Percentiles rank a stretch among this genome's conserved stretches.
These are phyloP conservation scores for Mixornis gularis DNA, from an alignment of 2,113 vertebrate species.

Conservation along the genomic window DNA sequence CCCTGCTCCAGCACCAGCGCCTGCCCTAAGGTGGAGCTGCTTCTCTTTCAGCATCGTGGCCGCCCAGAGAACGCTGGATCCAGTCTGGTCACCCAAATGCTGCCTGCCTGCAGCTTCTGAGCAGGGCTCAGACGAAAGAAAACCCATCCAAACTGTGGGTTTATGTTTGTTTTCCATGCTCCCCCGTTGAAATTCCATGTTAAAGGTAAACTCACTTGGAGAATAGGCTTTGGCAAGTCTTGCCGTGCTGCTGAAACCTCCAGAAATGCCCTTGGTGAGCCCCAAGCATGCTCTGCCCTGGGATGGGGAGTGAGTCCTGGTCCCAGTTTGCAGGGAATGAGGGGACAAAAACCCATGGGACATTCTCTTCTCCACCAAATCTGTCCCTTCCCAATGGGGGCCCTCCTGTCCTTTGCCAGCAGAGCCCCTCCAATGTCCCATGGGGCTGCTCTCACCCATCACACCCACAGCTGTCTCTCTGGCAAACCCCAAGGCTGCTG, in stretches of 20 bases:
- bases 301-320: neutral
- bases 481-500: neutral
- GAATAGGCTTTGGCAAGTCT: neutral
- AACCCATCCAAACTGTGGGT: neutral
- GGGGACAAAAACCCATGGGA: neutral
- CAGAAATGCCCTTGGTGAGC: neutral
- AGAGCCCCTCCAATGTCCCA: neutral
- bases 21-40: slow-evolving; percentile 60
- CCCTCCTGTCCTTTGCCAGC: neutral
- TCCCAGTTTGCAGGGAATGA: accelerated
- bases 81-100: neutral
- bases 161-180: neutral
- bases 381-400: neutral
- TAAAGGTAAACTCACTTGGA: neutral
- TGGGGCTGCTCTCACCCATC: accelerated
- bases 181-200: neutral
- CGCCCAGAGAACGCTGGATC: neutral
- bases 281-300: accelerated
- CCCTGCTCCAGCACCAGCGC: slow-evolving; percentile 1
- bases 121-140: neutral
- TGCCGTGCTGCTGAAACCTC: neutral
- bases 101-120: neutral
- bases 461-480: accelerated
- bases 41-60: slow-evolving; percentile 5
- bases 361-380: neutral